These are phyloP conservation scores for Trichogramma pretiosum DNA, from an alignment of 1,140 invertebrate genomes.

Conservation along the genomic window DNA sequence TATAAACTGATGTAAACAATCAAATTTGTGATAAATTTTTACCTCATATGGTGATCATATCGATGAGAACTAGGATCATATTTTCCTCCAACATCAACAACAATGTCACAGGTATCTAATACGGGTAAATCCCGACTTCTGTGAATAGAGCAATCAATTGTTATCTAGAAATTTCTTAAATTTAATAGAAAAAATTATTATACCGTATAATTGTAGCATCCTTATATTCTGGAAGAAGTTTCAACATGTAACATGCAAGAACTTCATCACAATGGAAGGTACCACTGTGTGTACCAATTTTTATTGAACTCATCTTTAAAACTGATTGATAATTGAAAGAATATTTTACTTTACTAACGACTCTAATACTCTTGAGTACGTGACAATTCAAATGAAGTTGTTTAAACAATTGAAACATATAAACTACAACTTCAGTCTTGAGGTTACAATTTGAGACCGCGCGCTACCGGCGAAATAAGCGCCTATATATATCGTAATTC, in stretches of 20 bases:
- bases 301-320: conserved; percentile 23
- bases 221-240: conserved; percentile 68
- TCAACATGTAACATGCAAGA: conserved; percentile 85
- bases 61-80: conserved; percentile 69
- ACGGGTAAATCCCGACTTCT: conserved; percentile 54
- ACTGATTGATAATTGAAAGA: background rate
- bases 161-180: background rate
- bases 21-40: background rate
- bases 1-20: background rate
- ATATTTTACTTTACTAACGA: no score
- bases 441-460: no score
- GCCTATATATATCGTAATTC: no score
- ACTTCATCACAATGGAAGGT: conserved; percentile 95
- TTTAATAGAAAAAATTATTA: conserved; percentile 21
- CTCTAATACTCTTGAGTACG: no score
- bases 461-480: no score
- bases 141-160: conserved; percentile 10
- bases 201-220: conserved; percentile 76
- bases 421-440: no score
- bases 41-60: conserved; percentile 93
- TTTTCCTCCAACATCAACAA: conserved; percentile 91
- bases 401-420: no score
- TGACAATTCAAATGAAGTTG: no score
- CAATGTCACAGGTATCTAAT: conserved; percentile 81
- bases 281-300: conserved; percentile 72